These are phyloP conservation scores for Salminus brasiliensis DNA, from an alignment of 2,113 vertebrate species.

Conservation along the genomic window DNA sequence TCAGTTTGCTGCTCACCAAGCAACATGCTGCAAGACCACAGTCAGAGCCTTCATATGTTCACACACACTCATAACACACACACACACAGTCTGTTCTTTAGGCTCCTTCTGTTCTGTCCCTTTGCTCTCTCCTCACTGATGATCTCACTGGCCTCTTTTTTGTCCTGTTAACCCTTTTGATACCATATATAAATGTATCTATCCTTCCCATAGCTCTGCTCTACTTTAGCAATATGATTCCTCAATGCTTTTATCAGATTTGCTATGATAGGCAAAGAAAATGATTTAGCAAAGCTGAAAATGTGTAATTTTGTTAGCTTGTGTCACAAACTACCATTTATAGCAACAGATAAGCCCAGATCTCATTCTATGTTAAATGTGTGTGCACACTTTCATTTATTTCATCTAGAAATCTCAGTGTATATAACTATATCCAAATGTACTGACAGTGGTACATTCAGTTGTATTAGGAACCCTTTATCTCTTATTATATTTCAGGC, in stretches of 20 bases:
- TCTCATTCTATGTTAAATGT: too few species aligned
- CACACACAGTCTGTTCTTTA: conserved; percentile 1
- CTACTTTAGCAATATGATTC: background rate
- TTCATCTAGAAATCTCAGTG: too few species aligned
- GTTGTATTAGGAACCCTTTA: too few species aligned
- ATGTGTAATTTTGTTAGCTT: too few species aligned
- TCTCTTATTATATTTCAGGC: too few species aligned
- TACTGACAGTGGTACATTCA: too few species aligned
- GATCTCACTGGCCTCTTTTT: background rate
- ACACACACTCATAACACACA: background rate
- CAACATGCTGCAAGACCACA: conserved; percentile 25
- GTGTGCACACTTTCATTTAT: too few species aligned
- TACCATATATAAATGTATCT: background rate
- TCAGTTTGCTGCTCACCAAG: conserved; percentile 18
- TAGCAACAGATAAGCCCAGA: too few species aligned
- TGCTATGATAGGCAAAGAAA: background rate
- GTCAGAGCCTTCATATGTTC: conserved; percentile 38
- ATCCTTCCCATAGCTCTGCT: background rate
- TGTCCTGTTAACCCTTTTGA: background rate
- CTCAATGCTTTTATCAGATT: background rate
- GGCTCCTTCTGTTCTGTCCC: conserved; percentile 12
- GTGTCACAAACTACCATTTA: background rate
- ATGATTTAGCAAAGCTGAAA: background rate
- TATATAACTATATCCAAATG: too few species aligned
- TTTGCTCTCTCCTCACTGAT: background rate